These are phyloP conservation scores for Larimichthys crocea DNA, from an alignment of 2,113 vertebrate species.

Conservation along the genomic window DNA sequence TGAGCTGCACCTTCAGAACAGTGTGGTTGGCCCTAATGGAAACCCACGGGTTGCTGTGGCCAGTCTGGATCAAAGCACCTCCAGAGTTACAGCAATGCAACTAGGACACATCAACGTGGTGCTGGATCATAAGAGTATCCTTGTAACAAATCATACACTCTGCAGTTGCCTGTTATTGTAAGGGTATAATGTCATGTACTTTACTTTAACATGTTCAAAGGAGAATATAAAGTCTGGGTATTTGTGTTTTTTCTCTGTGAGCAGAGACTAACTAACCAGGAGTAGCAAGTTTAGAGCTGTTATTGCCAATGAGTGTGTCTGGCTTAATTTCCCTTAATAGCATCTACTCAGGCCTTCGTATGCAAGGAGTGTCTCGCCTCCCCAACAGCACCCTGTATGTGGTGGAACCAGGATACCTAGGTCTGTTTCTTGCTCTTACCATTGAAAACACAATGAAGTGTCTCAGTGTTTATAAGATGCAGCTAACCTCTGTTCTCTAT, in stretches of 20 bases:
- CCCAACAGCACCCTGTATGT: conserved; percentile 95
- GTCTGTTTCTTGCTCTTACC: conserved; percentile 76
- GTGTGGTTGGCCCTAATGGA: conserved; percentile 75
- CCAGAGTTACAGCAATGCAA: conserved; percentile 78
- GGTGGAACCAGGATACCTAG: conserved; percentile 92
- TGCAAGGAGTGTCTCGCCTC: conserved; percentile 93
- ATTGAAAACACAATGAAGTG: background rate
- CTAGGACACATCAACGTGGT: conserved; percentile 84
- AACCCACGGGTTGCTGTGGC: conserved; percentile 82
- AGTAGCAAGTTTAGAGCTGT: background rate
- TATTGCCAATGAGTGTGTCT: background rate
- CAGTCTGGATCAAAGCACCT: conserved; percentile 85
- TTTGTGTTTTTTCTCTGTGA: conserved; percentile 9
- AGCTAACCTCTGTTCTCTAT: conserved; percentile 29
- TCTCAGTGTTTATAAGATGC: background rate
- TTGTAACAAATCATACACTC: conserved; percentile 41
- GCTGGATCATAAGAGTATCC: conserved; percentile 87
- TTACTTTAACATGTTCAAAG: background rate
- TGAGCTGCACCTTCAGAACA: conserved; percentile 92
- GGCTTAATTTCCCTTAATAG: conserved; percentile 79
- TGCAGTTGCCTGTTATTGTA: background rate
- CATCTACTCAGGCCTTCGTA: conserved; percentile 85
- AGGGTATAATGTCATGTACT: background rate
- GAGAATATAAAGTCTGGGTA: background rate
- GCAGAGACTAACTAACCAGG: background rate